Percentiles rank a stretch among this genome's conserved stretches.
phyloP scores from a whole-genome alignment of 2,888 invertebrate genomes.

The Caenorhabditis sp. region DNA sequence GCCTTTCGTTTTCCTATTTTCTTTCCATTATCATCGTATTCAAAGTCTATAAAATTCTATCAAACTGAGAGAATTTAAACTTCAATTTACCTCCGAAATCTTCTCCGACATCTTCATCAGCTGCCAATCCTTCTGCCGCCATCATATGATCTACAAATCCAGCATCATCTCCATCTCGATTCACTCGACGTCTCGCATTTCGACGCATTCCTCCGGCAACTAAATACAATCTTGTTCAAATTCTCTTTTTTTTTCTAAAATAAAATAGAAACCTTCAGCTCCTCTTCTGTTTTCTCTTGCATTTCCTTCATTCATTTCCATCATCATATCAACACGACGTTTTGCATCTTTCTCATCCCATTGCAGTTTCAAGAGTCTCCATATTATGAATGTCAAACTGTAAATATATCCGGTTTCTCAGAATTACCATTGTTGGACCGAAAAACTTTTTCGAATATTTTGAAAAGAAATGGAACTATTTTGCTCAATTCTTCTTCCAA shows the following conservation, averaged over 20 bases:
- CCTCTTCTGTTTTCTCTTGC: constrained; percentile 35
- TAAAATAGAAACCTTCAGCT: constrained; percentile 37
- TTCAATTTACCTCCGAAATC: constrained; percentile 12
- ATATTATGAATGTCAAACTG: constrained; percentile 47
- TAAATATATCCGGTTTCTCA: too few relatives aligned
- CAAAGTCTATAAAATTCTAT: constrained; percentile 12
- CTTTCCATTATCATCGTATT: constrained; percentile 36
- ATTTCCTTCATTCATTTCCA: constrained; percentile 53
- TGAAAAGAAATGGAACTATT: too few relatives aligned
- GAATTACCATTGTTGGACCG: not conserved
- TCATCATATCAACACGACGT: constrained; percentile 41
- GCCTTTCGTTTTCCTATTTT: constrained; percentile 69
- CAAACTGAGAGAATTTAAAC: too few relatives aligned
- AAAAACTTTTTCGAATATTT: too few relatives aligned
- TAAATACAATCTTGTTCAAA: constrained; percentile 10
- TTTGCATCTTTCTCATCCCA: constrained; percentile 50
- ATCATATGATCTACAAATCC: constrained; percentile 50
- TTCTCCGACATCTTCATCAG: constrained; percentile 21
- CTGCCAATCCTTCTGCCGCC: constrained; percentile 20
- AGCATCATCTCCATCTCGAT: constrained; percentile 47
- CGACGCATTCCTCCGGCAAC: constrained; percentile 57
- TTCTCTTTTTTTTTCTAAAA: not conserved
- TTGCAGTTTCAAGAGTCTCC: constrained; percentile 47
- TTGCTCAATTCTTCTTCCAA: too few relatives aligned
- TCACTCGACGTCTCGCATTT: constrained; percentile 45